Conservation (phyloP, 2,113 vertebrate genomes). For the Rhadina sibilatrix region DNA sequence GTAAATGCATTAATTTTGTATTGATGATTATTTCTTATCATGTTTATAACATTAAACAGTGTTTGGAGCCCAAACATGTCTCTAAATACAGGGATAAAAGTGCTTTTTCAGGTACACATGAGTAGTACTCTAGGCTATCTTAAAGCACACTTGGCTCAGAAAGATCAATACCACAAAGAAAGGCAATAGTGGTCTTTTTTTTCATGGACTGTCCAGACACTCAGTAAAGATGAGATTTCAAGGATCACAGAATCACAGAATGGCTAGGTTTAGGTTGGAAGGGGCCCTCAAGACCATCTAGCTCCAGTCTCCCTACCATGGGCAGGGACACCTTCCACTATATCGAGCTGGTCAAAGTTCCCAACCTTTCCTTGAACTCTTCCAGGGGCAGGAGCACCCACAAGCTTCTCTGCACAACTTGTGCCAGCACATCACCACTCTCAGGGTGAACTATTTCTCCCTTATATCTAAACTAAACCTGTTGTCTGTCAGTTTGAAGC, state of each 20-base stretch:
- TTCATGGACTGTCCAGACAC: neutral
- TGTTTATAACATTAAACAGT: neutral
- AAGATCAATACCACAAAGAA: neutral
- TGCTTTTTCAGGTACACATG: neutral
- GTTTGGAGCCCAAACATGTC: neutral
- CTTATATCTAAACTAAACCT: neutral
- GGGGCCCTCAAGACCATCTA: neutral
- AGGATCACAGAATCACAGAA: neutral
- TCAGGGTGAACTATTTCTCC: neutral
- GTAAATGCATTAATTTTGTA: neutral
- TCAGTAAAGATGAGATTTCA: neutral
- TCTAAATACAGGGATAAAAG: neutral
- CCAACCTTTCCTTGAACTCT: neutral
- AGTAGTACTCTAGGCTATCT: neutral
- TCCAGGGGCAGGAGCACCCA: neutral
- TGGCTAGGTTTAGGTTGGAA: neutral
- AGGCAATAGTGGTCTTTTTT: neutral
- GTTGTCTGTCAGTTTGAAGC: neutral
- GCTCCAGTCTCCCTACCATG: neutral
- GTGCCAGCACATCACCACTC: rapidly evolving
- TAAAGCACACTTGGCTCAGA: neutral
- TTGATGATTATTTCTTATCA: neutral
- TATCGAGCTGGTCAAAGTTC: neutral
- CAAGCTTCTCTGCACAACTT: neutral
- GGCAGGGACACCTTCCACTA: neutral